phyloP scores from a whole-genome alignment of 2,797 vertebrate genomes.

The Natrix natrix region DNA sequence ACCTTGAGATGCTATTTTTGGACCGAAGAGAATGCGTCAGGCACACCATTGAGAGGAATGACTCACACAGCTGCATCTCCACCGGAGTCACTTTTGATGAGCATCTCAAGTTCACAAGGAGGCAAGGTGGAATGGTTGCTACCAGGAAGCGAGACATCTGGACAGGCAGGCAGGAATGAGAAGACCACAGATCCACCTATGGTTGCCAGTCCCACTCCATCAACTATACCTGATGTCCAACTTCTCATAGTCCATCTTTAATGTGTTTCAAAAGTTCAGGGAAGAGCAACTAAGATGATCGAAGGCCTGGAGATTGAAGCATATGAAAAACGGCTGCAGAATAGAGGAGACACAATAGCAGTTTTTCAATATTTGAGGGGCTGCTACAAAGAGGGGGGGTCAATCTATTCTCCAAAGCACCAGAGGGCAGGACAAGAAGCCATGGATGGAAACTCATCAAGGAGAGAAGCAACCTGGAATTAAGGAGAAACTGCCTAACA shows the following conservation, averaged over 20 bases:
- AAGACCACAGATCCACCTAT: not conserved
- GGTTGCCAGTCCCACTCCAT: not conserved
- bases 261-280: no score
- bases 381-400: not conserved
- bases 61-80: not conserved
- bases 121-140: not conserved
- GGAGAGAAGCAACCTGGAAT: no score
- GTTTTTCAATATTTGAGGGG: no score
- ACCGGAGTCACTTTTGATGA: not conserved
- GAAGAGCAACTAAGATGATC: no score
- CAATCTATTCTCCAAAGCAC: not conserved
- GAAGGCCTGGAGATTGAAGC: no score
- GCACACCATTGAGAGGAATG: constrained; percentile 1
- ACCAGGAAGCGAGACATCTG: not conserved
- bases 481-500: no score
- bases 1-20: constrained; percentile 2
- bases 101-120: not conserved
- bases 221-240: not conserved
- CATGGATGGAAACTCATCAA: not conserved
- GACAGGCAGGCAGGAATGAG: not conserved
- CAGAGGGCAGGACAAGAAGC: not conserved
- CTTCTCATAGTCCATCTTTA: not conserved
- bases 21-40: not conserved
- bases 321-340: no score
- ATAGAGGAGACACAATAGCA: not conserved